A percentile compares a stretch with the other conserved stretches of the same genome.
These are phyloP conservation scores for Aspidoscelis tigris DNA, from an alignment of 2,113 vertebrate genomes.

Conservation along the genomic window DNA sequence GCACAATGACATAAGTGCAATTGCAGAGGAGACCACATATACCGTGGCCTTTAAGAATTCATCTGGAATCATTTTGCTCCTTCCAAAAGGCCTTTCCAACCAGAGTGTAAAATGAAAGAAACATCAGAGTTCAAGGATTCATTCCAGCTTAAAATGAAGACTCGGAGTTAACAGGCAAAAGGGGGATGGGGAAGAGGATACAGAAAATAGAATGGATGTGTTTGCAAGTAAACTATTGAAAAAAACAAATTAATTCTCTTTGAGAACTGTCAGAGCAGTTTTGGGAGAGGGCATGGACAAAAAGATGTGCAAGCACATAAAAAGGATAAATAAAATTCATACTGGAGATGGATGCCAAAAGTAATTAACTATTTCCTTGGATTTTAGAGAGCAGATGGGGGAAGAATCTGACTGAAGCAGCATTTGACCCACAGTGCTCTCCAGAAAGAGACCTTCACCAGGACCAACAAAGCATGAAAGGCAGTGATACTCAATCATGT, in stretches of 20 bases:
- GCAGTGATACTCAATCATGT: too few relatives aligned
- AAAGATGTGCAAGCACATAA: background rate
- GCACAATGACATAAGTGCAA: conserved; percentile 20
- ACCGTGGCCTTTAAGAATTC: conserved; percentile 36
- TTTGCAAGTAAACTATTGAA: background rate
- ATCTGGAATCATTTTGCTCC: conserved; percentile 23
- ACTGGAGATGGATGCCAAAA: background rate
- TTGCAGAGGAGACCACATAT: background rate
- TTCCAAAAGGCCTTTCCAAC: background rate
- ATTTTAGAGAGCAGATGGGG: background rate
- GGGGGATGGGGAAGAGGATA: background rate
- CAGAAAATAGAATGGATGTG: background rate
- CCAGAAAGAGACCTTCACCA: too few relatives aligned
- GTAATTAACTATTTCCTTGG: background rate
- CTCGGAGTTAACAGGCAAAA: conserved; percentile 11
- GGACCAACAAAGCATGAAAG: too few relatives aligned
- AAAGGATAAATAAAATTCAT: background rate
- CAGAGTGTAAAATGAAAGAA: conserved; percentile 19
- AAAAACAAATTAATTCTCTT: conserved; percentile 13
- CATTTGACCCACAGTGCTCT: too few relatives aligned
- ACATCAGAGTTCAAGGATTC: background rate
- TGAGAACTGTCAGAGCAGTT: conserved; percentile 2
- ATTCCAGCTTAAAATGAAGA: conserved; percentile 14
- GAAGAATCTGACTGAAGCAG: too few relatives aligned
- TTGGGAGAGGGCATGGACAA: background rate